Conservation (phyloP, 2,797 vertebrate species). For the Scolopax bukidnonensis region DNA sequence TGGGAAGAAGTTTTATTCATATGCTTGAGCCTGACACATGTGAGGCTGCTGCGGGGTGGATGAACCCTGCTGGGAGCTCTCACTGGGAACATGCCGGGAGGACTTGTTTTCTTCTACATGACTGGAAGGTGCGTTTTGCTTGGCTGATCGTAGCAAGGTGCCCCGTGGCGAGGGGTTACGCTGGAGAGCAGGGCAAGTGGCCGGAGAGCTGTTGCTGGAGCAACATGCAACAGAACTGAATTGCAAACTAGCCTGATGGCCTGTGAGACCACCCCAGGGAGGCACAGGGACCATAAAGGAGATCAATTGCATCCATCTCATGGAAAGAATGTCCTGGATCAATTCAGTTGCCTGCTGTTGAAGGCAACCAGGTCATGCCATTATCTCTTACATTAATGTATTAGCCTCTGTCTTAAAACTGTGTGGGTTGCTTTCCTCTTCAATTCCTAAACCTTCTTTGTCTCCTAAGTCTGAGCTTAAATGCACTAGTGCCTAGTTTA, state of each 20-base stretch:
- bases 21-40: neutral
- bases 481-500: neutral
- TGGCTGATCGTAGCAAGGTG: neutral
- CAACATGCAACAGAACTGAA: neutral
- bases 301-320: neutral
- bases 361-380: neutral
- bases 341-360: neutral
- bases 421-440: neutral
- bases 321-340: neutral
- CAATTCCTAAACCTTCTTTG: neutral
- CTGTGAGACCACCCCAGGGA: neutral
- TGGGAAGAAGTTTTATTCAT: neutral
- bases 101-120: neutral
- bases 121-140: neutral
- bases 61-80: neutral
- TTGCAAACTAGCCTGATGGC: neutral
- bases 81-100: fast-evolving
- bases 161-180: fast-evolving
- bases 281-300: neutral
- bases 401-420: neutral
- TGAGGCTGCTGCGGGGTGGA: neutral
- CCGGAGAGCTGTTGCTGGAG: neutral
- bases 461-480: neutral
- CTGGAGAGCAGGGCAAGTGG: neutral
- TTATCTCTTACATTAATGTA: neutral